These are phyloP conservation scores for Botrylloides violaceus DNA, from an alignment of 23 tunicate genomes.

Conservation along the genomic window DNA sequence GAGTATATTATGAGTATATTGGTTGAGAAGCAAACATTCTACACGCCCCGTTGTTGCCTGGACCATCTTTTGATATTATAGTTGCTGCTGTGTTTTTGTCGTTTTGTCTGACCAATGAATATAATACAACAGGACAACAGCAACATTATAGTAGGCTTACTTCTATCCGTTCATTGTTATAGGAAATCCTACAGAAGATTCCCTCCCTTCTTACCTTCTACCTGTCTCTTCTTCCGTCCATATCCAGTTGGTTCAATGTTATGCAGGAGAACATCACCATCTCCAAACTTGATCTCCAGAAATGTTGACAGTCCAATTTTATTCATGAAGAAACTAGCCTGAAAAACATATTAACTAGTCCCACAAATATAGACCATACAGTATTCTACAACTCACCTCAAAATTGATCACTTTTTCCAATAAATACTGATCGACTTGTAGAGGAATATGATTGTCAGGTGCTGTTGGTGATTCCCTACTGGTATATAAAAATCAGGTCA, in stretches of 20 bases:
- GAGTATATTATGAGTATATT: no score
- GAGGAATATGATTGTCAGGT: neutral
- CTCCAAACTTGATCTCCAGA: slow-evolving; percentile 18
- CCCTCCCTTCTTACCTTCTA: neutral
- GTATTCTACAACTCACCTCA: neutral
- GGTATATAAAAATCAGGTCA: no score
- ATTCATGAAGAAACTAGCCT: slow-evolving; percentile 9
- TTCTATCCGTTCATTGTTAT: no score
- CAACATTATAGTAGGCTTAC: no score
- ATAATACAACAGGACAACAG: no score
- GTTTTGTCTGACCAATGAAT: no score
- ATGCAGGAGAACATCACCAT: slow-evolving; percentile 7
- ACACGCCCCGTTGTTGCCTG: no score
- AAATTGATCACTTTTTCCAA: neutral
- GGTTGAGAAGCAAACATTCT: no score
- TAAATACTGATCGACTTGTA: neutral
- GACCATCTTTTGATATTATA: no score
- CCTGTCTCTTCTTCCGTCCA: neutral
- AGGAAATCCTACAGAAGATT: no score
- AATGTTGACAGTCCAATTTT: neutral
- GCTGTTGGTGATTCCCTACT: neutral
- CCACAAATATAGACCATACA: neutral
- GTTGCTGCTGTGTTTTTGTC: no score
- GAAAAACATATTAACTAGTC: neutral
- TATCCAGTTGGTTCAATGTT: neutral